Evolutionary conservation across 2,113 vertebrate genomes (phyloP).

Genomic region (Carlito syrichta): DNA sequence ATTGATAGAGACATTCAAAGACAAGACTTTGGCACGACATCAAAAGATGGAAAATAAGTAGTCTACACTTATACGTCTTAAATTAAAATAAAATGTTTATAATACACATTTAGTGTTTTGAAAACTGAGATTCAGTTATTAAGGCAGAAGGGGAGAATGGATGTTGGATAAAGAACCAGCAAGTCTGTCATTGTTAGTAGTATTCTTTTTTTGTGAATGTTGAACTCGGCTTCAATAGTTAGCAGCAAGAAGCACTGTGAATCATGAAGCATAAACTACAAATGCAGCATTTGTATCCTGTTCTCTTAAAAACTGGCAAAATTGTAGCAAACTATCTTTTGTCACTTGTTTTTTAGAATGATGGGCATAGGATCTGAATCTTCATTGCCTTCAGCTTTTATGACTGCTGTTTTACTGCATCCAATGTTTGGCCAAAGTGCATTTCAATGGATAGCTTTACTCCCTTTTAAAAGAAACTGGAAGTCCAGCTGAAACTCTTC

Average conservation of each 20-base stretch:
- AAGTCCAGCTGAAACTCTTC: slow-evolving; percentile 2
- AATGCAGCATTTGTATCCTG: not conserved
- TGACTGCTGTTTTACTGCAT: slow-evolving; percentile 28
- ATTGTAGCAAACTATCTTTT: not conserved
- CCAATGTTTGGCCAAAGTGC: not conserved
- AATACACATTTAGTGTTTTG: not conserved
- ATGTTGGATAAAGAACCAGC: not conserved
- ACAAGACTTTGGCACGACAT: not conserved
- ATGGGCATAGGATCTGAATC: not conserved
- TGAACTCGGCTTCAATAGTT: not conserved
- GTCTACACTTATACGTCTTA: not conserved
- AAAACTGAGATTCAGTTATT: not conserved
- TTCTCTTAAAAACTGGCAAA: not conserved
- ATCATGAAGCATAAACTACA: not conserved
- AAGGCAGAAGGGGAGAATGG: not conserved
- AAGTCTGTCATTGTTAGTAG: not conserved
- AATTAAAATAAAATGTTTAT: slow-evolving; percentile 31
- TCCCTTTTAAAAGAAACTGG: not conserved
- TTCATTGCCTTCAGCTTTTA: slow-evolving; percentile 48
- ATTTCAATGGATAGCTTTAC: not conserved
- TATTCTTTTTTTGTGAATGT: not conserved
- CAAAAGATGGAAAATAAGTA: not conserved
- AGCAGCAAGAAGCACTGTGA: slow-evolving; percentile 13
- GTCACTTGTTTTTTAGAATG: slow-evolving; percentile 24
- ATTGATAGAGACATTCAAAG: not conserved